Percentiles rank a stretch among this genome's conserved stretches.
Evolutionary conservation across 2,797 vertebrate species (phyloP).

Genomic region (Rhabdophis nuchalis): DNA sequence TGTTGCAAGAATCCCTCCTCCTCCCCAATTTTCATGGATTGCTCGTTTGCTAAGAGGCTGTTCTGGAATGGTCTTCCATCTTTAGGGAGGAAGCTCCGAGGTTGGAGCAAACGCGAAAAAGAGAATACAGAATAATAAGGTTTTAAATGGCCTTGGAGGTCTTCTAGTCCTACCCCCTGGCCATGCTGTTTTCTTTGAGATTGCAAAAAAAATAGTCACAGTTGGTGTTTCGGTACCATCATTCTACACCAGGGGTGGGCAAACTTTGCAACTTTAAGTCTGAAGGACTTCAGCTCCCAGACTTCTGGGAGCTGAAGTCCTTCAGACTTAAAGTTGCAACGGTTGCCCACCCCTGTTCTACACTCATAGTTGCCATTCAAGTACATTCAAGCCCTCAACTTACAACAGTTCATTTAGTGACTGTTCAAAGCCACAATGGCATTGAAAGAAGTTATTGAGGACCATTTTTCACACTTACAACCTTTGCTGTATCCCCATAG

Average conservation of each 20-base stretch:
- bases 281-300: too few relatives aligned
- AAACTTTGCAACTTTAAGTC: too few relatives aligned
- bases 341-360: too few relatives aligned
- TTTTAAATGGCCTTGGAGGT: background rate
- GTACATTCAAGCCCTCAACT: too few relatives aligned
- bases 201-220: background rate
- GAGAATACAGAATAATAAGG: background rate
- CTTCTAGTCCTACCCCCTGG: background rate
- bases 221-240: background rate
- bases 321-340: too few relatives aligned
- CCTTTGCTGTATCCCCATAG: too few relatives aligned
- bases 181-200: background rate
- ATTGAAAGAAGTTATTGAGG: too few relatives aligned
- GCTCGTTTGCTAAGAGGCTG: constrained; percentile 24
- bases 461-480: too few relatives aligned
- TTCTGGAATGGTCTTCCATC: background rate
- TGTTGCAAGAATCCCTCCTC: background rate
- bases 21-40: constrained; percentile 12
- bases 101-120: background rate
- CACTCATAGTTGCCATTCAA: background rate
- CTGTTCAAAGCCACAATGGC: too few relatives aligned
- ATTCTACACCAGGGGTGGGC: too few relatives aligned
- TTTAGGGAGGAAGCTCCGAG: background rate
- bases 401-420: too few relatives aligned
- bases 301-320: too few relatives aligned